Percentiles rank a stretch among this genome's conserved stretches.
Evolutionary conservation across 2,113 vertebrate species (phyloP).

Genomic region (Heterotis niloticus): DNA sequence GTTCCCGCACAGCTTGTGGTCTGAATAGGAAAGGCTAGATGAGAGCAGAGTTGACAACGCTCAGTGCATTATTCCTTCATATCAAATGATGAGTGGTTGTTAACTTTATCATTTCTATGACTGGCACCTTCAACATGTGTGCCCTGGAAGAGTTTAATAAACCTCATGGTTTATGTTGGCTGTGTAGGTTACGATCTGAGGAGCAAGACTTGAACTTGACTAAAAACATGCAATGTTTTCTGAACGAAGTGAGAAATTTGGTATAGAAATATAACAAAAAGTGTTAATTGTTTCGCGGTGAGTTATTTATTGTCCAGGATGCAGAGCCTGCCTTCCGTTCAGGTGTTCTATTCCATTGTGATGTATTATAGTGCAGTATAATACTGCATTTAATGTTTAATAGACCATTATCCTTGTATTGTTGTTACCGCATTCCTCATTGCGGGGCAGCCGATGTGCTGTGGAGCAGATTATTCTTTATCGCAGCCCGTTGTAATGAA

Average conservation of each 20-base stretch:
- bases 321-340: neutral
- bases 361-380: neutral
- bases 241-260: neutral
- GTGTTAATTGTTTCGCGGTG: slow-evolving; percentile 1
- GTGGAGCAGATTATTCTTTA: slow-evolving; percentile 30
- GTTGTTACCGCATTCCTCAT: neutral
- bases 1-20: neutral
- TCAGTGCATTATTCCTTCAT: too few relatives aligned
- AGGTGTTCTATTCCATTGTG: slow-evolving; percentile 18
- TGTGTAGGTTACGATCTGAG: too few relatives aligned
- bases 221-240: neutral
- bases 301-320: slow-evolving; percentile 13
- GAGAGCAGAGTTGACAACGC: neutral
- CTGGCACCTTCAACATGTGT: neutral
- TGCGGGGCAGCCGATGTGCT: slow-evolving; percentile 25
- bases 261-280: too few relatives aligned
- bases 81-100: too few relatives aligned
- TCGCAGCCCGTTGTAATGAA: slow-evolving; percentile 36
- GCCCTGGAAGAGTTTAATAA: neutral
- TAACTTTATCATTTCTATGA: neutral
- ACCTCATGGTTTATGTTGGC: neutral
- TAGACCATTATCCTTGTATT: neutral
- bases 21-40: neutral
- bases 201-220: neutral
- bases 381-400: neutral